Percentiles rank a stretch among this genome's conserved stretches.
Conservation (phyloP, 2,888 invertebrate species). For the Anthophora plumipes region DNA sequence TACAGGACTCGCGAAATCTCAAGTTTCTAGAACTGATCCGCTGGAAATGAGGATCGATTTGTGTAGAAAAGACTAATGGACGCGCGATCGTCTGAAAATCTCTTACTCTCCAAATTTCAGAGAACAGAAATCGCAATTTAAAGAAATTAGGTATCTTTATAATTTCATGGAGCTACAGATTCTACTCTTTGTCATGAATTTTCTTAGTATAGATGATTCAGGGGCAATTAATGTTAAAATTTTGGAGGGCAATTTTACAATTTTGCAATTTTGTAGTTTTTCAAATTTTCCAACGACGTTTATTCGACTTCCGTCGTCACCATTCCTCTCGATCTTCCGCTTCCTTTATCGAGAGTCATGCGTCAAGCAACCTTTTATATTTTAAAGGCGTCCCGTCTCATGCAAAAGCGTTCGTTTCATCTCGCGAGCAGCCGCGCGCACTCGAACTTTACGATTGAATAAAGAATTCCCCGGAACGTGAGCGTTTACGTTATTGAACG, state of each 20-base stretch:
- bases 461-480: slow-evolving; percentile 42
- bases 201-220: neutral
- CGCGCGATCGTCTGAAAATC: too few species aligned
- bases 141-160: too few species aligned
- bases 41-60: slow-evolving; percentile 50
- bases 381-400: neutral
- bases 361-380: slow-evolving; percentile 20
- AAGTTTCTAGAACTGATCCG: slow-evolving; percentile 38
- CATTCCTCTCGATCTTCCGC: too few species aligned
- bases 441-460: slow-evolving; percentile 43
- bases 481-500: slow-evolving; percentile 49
- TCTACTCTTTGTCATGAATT: neutral
- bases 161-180: too few species aligned
- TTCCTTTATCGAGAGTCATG: neutral
- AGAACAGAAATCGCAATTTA: too few species aligned
- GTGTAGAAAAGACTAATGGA: slow-evolving; percentile 48
- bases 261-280: neutral
- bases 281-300: neutral
- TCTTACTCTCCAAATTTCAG: too few species aligned
- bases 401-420: slow-evolving; percentile 37
- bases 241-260: neutral
- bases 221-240: neutral
- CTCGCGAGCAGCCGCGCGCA: neutral
- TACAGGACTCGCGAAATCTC: slow-evolving; percentile 27
- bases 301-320: neutral